Evolutionary conservation across 2,888 invertebrate species (phyloP).

Genomic region (Mamestra brassicae): DNA sequence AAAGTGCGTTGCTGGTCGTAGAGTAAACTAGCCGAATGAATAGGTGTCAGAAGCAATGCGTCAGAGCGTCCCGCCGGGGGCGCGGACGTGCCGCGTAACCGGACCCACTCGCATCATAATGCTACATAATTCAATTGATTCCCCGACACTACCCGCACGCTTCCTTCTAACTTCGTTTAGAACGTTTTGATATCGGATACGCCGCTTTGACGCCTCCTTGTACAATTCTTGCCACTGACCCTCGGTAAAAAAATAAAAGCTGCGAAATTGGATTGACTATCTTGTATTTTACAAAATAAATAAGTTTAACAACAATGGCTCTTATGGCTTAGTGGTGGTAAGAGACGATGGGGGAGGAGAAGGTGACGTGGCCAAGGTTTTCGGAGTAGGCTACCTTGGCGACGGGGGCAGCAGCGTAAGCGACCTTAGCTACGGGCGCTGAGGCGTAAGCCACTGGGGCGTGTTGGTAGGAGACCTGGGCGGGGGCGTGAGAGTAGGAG

Average conservation of each 20-base stretch:
- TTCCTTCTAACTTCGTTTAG: slow-evolving; percentile 89
- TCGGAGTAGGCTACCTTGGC: slow-evolving; percentile 71
- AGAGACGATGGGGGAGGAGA: slow-evolving; percentile 82
- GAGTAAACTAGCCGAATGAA: slow-evolving; percentile 85
- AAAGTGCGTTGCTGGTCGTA: slow-evolving; percentile 68
- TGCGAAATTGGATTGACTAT: slow-evolving; percentile 69
- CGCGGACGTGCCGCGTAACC: slow-evolving; percentile 86
- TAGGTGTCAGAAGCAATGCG: slow-evolving; percentile 89
- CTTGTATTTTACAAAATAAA: slow-evolving; percentile 83
- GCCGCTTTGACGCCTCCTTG: slow-evolving; percentile 86
- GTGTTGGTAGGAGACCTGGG: slow-evolving; percentile 67
- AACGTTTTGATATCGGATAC: slow-evolving; percentile 91
- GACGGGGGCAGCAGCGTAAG: slow-evolving; percentile 68
- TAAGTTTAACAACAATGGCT: slow-evolving; percentile 71
- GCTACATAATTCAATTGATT: slow-evolving; percentile 90
- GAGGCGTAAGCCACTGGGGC: slow-evolving; percentile 74
- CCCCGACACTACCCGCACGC: slow-evolving; percentile 90
- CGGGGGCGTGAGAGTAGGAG: slow-evolving; percentile 68
- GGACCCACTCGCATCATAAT: slow-evolving; percentile 88
- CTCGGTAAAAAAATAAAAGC: slow-evolving; percentile 77
- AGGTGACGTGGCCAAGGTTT: slow-evolving; percentile 78
- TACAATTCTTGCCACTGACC: slow-evolving; percentile 81
- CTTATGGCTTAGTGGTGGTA: slow-evolving; percentile 83
- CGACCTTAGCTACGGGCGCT: slow-evolving; percentile 70
- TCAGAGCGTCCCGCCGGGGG: slow-evolving; percentile 79